Percentiles rank a stretch among this genome's conserved stretches.
phyloP scores from a whole-genome alignment of 2,888 invertebrate species.

The Caenorhabditis sp. region DNA sequence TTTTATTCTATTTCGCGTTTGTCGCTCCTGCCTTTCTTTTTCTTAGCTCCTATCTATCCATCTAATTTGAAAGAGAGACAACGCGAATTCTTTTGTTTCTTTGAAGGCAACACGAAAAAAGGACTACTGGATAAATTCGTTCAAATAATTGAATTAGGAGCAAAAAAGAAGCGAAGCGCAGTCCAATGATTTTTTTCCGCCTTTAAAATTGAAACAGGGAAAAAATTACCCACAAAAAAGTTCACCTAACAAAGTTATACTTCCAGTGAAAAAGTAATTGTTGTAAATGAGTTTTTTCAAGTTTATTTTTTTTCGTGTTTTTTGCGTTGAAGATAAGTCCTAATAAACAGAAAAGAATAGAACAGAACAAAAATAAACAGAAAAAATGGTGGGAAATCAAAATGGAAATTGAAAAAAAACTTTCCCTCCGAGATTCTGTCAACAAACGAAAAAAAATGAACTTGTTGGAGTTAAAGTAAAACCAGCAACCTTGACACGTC shows the following conservation, averaged over 20 bases:
- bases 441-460: no score
- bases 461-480: no score
- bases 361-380: not conserved
- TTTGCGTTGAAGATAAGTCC: not conserved
- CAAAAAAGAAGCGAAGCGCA: not conserved
- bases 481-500: no score
- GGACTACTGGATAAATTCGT: not conserved
- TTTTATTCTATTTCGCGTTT: no score
- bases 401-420: not conserved
- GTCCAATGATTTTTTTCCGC: no score
- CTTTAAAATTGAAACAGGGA: not conserved
- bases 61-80: not conserved
- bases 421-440: no score
- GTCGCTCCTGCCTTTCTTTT: not conserved
- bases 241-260: not conserved
- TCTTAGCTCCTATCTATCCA: not conserved
- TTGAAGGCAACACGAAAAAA: not conserved
- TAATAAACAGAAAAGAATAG: not conserved
- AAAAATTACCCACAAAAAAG: not conserved
- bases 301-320: not conserved
- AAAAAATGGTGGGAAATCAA: not conserved
- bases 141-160: not conserved
- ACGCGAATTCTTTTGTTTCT: not conserved
- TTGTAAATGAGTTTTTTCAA: not conserved
- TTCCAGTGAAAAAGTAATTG: no score